These are phyloP conservation scores for Percopsis transmontana DNA, from an alignment of 2,113 vertebrate genomes.

Conservation along the genomic window DNA sequence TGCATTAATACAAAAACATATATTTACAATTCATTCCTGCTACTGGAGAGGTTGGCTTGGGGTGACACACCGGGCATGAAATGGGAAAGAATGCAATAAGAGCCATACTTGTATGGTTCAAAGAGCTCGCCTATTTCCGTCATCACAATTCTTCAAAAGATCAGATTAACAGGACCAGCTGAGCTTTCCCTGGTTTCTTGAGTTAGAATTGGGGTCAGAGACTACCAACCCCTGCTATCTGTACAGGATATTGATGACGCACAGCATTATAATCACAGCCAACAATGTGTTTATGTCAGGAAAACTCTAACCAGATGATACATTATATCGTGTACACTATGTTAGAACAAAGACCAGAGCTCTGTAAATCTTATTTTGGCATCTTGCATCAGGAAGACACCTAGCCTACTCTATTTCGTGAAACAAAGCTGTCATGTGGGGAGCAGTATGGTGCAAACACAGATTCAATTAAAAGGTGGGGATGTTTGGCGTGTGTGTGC, in stretches of 20 bases:
- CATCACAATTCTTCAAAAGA: slow-evolving; percentile 29
- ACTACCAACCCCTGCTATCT: too few species aligned
- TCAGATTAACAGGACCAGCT: slow-evolving; percentile 40
- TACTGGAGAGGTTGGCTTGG: neutral
- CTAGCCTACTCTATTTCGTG: slow-evolving; percentile 33
- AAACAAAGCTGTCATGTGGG: slow-evolving; percentile 44
- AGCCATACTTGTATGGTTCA: slow-evolving; percentile 40
- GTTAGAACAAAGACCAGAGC: too few species aligned
- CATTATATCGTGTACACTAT: neutral
- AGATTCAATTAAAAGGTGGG: slow-evolving; percentile 64
- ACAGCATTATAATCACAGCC: too few species aligned
- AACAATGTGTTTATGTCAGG: too few species aligned
- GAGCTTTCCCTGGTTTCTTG: slow-evolving; percentile 5
- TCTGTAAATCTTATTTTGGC: too few species aligned
- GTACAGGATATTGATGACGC: too few species aligned
- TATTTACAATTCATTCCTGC: slow-evolving; percentile 48
- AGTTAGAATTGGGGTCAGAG: neutral
- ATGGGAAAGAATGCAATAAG: slow-evolving; percentile 26
- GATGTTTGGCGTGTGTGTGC: slow-evolving; percentile 36
- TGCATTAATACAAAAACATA: slow-evolving; percentile 11
- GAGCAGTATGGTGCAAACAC: slow-evolving; percentile 47
- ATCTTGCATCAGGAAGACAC: slow-evolving; percentile 42
- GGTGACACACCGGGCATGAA: neutral
- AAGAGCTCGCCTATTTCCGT: slow-evolving; percentile 53
- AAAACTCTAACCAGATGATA: neutral